Conservation (phyloP, 92 coral and sea anemone genomes). For the Actinernus sp. region DNA sequence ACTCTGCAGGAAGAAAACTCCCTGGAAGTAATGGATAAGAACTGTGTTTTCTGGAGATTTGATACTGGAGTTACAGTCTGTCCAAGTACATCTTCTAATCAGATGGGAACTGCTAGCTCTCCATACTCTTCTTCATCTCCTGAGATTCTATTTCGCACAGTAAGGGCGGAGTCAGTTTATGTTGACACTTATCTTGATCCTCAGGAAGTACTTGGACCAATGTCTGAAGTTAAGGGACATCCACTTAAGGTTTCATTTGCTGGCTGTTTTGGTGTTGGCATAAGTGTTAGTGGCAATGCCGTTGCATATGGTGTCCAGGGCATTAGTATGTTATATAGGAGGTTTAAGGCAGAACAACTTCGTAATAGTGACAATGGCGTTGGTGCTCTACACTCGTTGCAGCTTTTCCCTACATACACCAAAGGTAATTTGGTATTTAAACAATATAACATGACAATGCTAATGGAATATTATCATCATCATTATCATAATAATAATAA, state of each 20-base stretch:
- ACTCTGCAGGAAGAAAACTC: not conserved
- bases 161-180: conserved; percentile 74
- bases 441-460: not conserved
- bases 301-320: conserved; percentile 53
- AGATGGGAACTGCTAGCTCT: conserved; percentile 8
- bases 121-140: not conserved
- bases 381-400: conserved; percentile 84
- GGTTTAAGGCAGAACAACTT: conserved; percentile 78
- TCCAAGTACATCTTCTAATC: not conserved
- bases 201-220: conserved; percentile 87
- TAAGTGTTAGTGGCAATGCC: conserved; percentile 63
- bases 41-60: conserved; percentile 87
- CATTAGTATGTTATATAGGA: conserved; percentile 89
- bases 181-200: conserved; percentile 80
- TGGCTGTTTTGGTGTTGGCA: conserved; percentile 77
- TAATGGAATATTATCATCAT: not conserved
- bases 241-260: conserved; percentile 84
- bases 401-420: conserved; percentile 87
- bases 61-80: conserved; percentile 51
- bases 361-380: conserved; percentile 55
- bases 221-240: conserved; percentile 82
- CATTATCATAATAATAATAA: no score
- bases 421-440: conserved; percentile 67
- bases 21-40: conserved; percentile 47
- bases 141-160: conserved; percentile 61